Conservation (phyloP, 2,113 vertebrate species). For the Sceloporus undulatus region DNA sequence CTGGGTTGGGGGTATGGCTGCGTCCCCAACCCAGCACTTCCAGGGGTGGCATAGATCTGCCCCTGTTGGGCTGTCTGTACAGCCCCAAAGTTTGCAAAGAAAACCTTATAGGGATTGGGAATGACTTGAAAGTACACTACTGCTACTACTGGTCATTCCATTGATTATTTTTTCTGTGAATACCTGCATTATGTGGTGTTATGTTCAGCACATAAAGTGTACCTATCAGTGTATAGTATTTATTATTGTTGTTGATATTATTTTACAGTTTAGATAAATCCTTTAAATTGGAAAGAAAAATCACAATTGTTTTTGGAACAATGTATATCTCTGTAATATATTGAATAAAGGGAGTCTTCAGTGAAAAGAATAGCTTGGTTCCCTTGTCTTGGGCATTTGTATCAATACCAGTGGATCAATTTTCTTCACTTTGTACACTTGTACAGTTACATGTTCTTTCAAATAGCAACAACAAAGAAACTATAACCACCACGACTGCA, state of each 20-base stretch:
- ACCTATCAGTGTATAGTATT: background rate
- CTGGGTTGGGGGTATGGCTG: too few relatives aligned
- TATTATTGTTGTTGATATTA: too few relatives aligned
- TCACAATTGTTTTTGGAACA: background rate
- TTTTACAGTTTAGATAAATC: background rate
- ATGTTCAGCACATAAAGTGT: background rate
- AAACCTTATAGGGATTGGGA: too few relatives aligned
- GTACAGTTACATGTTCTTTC: background rate
- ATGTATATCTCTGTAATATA: background rate
- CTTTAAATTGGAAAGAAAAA: background rate
- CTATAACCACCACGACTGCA: background rate
- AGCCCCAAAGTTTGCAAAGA: too few relatives aligned
- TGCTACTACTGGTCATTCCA: too few relatives aligned
- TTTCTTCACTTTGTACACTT: background rate
- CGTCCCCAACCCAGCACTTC: too few relatives aligned
- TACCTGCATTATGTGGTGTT: background rate
- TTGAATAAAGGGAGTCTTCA: background rate
- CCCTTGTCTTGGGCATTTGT: background rate
- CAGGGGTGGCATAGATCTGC: too few relatives aligned
- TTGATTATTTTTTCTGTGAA: background rate
- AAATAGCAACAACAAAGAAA: background rate
- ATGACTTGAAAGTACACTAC: too few relatives aligned
- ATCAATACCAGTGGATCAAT: background rate
- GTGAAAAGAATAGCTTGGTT: background rate
- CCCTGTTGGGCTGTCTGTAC: too few relatives aligned